A percentile compares a stretch with the other conserved stretches of the same genome.
These are phyloP conservation scores for Scomber scombrus DNA, from an alignment of 2,113 vertebrate species.

Conservation along the genomic window DNA sequence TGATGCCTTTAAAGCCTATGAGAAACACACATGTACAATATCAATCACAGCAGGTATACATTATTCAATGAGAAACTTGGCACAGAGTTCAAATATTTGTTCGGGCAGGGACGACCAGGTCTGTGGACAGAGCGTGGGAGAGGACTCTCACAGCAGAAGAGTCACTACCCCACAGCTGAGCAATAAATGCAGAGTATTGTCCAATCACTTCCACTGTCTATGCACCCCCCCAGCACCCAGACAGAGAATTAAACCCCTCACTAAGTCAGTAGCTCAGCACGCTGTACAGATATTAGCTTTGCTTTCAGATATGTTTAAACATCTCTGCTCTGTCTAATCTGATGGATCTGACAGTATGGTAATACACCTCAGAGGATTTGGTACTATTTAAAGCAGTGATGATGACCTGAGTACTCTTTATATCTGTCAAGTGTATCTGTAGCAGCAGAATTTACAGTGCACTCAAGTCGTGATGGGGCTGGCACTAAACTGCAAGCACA, in stretches of 20 bases:
- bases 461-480: conserved; percentile 58
- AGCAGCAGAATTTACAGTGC: conserved; percentile 51
- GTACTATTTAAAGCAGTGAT: conserved; percentile 43
- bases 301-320: neutral
- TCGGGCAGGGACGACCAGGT: conserved; percentile 53
- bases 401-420: conserved; percentile 56
- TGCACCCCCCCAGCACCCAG: conserved; percentile 1
- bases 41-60: conserved; percentile 71
- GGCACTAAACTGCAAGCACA: conserved; percentile 25
- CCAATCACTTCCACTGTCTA: conserved; percentile 42
- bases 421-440: conserved; percentile 49
- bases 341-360: neutral
- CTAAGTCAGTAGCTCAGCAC: neutral
- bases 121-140: conserved; percentile 72
- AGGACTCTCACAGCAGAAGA: conserved; percentile 45
- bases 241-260: conserved; percentile 18
- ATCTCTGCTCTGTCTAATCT: conserved; percentile 22
- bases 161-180: conserved; percentile 44
- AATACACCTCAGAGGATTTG: conserved; percentile 18
- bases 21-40: conserved; percentile 56
- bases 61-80: conserved; percentile 60
- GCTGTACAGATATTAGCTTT: neutral
- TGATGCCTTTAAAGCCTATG: conserved; percentile 59
- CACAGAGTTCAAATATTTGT: conserved; percentile 78
- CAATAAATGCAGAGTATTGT: conserved; percentile 58